These are phyloP conservation scores for Acanthosepion pharaonis DNA, from an alignment of 2,888 invertebrate species.

Conservation along the genomic window DNA sequence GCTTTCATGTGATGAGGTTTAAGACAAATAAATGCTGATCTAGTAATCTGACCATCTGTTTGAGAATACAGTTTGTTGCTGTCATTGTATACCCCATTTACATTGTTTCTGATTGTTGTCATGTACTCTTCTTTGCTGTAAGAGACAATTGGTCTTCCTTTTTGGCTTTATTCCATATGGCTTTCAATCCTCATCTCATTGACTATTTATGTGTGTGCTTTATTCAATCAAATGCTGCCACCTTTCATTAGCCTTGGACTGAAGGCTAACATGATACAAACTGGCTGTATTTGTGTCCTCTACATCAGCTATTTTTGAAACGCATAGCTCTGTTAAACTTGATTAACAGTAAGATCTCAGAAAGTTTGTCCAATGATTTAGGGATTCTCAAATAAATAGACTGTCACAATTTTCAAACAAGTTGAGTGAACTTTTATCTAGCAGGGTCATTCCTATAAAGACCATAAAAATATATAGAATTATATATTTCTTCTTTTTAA, in stretches of 20 bases:
- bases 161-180: background rate
- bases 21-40: background rate
- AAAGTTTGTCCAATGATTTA: background rate
- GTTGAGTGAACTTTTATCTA: too few species aligned
- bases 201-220: background rate
- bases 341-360: background rate
- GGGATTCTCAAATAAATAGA: background rate
- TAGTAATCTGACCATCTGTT: background rate
- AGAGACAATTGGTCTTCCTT: background rate
- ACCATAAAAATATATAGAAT: too few species aligned
- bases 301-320: background rate
- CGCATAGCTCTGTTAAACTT: background rate
- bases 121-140: background rate
- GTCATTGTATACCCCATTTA: background rate
- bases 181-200: background rate
- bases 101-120: background rate
- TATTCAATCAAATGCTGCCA: background rate
- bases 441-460: too few species aligned
- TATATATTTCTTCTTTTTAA: too few species aligned
- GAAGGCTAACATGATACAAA: background rate
- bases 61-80: background rate
- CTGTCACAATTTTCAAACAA: too few species aligned
- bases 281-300: background rate
- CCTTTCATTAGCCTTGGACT: background rate
- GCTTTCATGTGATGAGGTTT: too few species aligned